These are phyloP conservation scores for Macrostomum lignano DNA, from an alignment of 1,140 invertebrate genomes.

Conservation along the genomic window DNA sequence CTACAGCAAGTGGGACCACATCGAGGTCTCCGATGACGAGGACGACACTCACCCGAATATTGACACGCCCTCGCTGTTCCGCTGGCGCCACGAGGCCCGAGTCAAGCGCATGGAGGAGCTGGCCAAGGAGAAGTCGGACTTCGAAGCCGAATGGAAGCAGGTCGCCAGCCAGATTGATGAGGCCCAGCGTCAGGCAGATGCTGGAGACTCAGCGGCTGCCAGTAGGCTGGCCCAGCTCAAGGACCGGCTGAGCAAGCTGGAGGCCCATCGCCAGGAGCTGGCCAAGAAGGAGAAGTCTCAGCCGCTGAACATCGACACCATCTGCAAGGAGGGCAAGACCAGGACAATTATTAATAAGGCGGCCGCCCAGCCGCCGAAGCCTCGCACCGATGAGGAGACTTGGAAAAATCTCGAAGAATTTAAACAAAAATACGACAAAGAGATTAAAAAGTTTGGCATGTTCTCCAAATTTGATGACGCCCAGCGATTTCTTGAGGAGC, in stretches of 20 bases:
- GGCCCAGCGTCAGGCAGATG: not conserved
- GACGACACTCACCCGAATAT: constrained; percentile 98
- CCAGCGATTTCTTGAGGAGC: constrained; percentile 43
- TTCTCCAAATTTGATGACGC: constrained; percentile 67
- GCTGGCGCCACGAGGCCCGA: constrained; percentile 86
- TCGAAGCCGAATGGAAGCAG: constrained; percentile 14
- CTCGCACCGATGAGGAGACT: not conserved
- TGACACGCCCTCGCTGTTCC: constrained; percentile 78
- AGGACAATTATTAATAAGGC: not conserved
- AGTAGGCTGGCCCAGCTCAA: constrained; percentile 34
- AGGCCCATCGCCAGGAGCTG: constrained; percentile 42
- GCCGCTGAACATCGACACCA: constrained; percentile 6
- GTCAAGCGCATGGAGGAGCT: constrained; percentile 71
- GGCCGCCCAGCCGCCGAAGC: not conserved
- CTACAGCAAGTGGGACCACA: constrained; percentile 83
- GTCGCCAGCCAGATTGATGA: constrained; percentile 7
- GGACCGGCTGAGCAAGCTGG: constrained; percentile 38
- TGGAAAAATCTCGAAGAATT: constrained; percentile 38
- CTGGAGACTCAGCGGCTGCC: constrained; percentile 2
- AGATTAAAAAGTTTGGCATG: constrained; percentile 53
- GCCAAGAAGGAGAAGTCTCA: constrained; percentile 34
- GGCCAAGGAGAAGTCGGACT: constrained; percentile 19
- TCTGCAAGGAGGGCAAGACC: constrained; percentile 2
- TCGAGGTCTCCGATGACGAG: constrained; percentile 95
- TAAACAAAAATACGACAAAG: constrained; percentile 59